Conservation (phyloP, 2,888 invertebrate species). For the Oeneis ivallda region DNA sequence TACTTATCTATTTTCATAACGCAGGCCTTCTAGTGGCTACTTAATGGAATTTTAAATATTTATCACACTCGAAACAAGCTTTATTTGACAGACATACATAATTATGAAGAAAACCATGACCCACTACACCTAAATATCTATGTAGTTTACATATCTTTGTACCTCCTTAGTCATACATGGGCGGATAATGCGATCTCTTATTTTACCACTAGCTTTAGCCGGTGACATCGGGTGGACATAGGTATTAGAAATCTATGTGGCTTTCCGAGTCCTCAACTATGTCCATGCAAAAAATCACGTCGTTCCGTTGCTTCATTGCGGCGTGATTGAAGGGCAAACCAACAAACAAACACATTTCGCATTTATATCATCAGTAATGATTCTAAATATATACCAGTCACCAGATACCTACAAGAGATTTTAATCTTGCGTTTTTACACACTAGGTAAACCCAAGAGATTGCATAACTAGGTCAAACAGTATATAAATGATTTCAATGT, state of each 20-base stretch:
- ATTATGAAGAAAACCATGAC: constrained; percentile 20
- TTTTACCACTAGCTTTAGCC: too few species aligned
- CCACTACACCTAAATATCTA: too few species aligned
- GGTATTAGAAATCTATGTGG: too few species aligned
- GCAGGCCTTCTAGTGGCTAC: background rate
- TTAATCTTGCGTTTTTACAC: constrained; percentile 1
- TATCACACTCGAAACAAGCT: constrained; percentile 8
- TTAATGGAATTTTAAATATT: background rate
- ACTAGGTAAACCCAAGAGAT: constrained; percentile 2
- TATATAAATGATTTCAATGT: constrained; percentile 14
- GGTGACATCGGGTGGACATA: too few species aligned
- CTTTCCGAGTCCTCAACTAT: too few species aligned
- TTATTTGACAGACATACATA: constrained; percentile 1
- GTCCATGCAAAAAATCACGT: too few species aligned
- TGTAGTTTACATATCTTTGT: background rate
- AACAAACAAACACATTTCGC: too few species aligned
- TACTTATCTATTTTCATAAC: too few species aligned
- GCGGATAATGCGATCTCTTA: background rate
- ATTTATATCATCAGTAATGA: too few species aligned
- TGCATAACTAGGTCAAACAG: constrained; percentile 12
- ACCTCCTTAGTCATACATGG: background rate
- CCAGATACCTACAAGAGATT: background rate
- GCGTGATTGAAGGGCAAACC: too few species aligned
- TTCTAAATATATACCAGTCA: background rate
- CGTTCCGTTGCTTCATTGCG: too few species aligned